phyloP scores from a whole-genome alignment of 2,113 vertebrate genomes.

The Phaethornis superciliosus region DNA sequence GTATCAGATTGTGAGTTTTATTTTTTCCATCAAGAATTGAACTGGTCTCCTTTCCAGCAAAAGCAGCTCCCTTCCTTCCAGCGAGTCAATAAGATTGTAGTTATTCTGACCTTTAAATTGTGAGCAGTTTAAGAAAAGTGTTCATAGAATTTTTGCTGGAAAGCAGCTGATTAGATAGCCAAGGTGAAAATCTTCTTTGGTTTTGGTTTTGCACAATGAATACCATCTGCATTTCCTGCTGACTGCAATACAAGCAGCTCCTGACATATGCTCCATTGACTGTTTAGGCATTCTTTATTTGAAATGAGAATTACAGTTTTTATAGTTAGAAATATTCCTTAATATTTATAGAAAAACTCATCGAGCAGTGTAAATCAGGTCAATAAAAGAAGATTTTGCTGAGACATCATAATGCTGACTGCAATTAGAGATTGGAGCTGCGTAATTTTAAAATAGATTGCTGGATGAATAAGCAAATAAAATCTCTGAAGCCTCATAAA shows the following conservation, averaged over 20 bases:
- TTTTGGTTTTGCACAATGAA: background rate
- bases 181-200: background rate
- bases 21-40: background rate
- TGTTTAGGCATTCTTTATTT: background rate
- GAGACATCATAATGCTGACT: background rate
- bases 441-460: background rate
- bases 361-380: background rate
- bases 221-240: background rate
- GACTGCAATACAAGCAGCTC: background rate
- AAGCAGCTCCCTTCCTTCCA: background rate
- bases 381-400: background rate
- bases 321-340: background rate
- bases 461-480: conserved; percentile 5
- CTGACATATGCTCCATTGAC: background rate
- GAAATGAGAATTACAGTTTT: background rate
- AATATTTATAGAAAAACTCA: background rate
- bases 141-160: background rate
- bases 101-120: background rate
- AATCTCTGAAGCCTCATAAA: background rate
- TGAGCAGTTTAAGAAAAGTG: background rate
- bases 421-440: background rate
- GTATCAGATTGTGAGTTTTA: background rate
- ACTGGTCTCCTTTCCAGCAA: background rate
- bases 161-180: background rate
- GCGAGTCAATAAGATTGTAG: rapidly evolving